Evolutionary conservation across 2,113 vertebrate genomes (phyloP), one percentile per base, ranked within the genome.

Genomic region (Hyaena hyaena): DNA sequence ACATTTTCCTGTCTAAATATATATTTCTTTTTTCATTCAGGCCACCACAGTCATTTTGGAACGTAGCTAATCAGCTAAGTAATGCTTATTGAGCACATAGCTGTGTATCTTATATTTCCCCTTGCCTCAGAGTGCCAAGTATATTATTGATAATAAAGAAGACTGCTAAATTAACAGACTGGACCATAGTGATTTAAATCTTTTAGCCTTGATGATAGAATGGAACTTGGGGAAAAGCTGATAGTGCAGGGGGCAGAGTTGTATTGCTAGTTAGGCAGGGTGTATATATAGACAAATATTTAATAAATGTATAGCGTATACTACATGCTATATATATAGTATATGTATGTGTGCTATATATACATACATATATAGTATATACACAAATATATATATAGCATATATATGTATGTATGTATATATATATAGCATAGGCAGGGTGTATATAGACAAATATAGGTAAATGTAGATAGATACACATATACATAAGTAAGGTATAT

Each of bases 91-190:
- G 53, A 95, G 24, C 14, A 24, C 2, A 68, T 69, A 35, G 33
- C 33, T 73, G 5, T 85, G 31, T 80, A 33, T 58, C 19, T 88
- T 88, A 91, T 3, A 35, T 28, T 50, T 93, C 35, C 58, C 7
- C 86, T 65, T 92, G 15, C 9, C 23, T 93, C 16, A 83, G 39
- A 81, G 12, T 96, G 73, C 71, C 43, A 90, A 5, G 68, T 39
- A 73, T 15, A 39, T 88, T 91, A 55, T 45, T 93, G 53, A 95
- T 35, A 83, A 24, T 43, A 79, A 83, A 83, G 39, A 96, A 88
- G 9, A 69, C 7, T 79, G 43, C 24, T 48, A 79, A 95, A 14
- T 17, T 53, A 81, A 76, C 6, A 31, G 50, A 92, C 21, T 16
- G 28, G 79, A 83, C 17, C 7, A 69, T 48, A 5, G 3, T 55